Evolutionary conservation across 2,113 vertebrate genomes (phyloP).

Genomic region (Sardina pilchardus): DNA sequence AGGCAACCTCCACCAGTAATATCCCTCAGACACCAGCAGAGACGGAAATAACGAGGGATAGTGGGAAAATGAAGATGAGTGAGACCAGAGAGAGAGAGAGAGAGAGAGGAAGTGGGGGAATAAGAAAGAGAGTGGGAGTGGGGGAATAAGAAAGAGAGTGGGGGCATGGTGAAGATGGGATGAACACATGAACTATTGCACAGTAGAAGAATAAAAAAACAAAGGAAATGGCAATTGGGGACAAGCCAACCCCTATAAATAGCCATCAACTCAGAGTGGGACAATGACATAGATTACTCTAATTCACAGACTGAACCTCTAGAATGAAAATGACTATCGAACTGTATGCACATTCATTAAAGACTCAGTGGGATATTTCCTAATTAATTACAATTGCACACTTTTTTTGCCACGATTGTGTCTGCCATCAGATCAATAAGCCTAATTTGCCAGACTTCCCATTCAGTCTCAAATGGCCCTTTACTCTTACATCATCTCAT

Average conservation of each 20-base stretch:
- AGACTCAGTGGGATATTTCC: not conserved
- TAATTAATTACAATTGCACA: not conserved
- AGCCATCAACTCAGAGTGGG: not conserved
- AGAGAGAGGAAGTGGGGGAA: not conserved
- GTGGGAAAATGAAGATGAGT: not conserved
- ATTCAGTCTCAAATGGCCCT: not conserved
- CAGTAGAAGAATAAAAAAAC: not conserved
- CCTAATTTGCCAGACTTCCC: not conserved
- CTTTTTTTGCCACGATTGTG: not conserved
- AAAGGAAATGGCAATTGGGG: constrained; percentile 8
- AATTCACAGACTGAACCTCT: not conserved
- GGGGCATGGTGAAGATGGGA: not conserved
- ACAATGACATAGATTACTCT: not conserved
- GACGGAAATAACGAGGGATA: not conserved
- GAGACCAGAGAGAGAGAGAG: not conserved
- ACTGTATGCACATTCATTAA: not conserved
- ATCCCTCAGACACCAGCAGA: not conserved
- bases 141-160: not conserved
- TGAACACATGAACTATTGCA: not conserved
- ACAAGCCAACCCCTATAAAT: constrained; percentile 2
- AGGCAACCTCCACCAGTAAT: not conserved
- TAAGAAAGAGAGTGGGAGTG: not conserved
- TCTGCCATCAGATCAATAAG: constrained; percentile 8
- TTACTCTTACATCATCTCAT: not conserved
- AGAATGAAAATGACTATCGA: not conserved